Base-by-base conservation (phyloP, 1,140 invertebrate species). In the Drosophila virilis region DNA sequence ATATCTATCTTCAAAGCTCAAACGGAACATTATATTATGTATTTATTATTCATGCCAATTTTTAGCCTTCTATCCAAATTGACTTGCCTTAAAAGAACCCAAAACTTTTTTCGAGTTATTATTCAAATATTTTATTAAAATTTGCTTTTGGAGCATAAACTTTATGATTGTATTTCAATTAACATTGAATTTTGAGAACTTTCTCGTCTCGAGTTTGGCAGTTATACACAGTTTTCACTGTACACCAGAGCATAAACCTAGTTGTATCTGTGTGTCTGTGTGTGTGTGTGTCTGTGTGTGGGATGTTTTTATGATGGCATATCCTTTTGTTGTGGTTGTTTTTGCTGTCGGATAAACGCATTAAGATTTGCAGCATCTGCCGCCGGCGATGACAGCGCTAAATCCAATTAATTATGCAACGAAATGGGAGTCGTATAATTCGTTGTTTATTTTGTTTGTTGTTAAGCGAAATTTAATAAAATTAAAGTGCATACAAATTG, bases 401-500 rank as follows among this genome's bases (percentile, higher is more conserved):
- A 69, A 69, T 69, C 42, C 71, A 69, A 55, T 74, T 68, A 74
- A 69, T 73, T 67, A 73, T 68, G 70, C 64, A 73, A 66, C 59
- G 17, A 55, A 54, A 46, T 37, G 50, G 9, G 22, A 40, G 42
- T 4, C 51, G 43, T 57, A 68, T 78, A 68, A 68, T 85, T 69
- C 66, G 54, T 51, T 80, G 50, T 72, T 65, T 74, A 60, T 57
- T 74, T 74, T 61, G 12, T 28, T 28, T 54, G 37, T 54, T 46
- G 65, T 60, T 73, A 58, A 51, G 37, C 62, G 22, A 76, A 71
- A 86, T 86, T 81, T 75, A 86, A 86, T 86, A 71, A 88, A 82
- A 86, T 86, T 79, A 69, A 78, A 71, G 78, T 73, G 78, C 83
- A 74, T 77, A 88, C 76, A 77, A 73, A 88, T 82, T 86, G 67